Percentiles rank a stretch among this genome's conserved stretches.
Conservation (phyloP, 2,888 invertebrate species). For the Trisateles emortualis region DNA sequence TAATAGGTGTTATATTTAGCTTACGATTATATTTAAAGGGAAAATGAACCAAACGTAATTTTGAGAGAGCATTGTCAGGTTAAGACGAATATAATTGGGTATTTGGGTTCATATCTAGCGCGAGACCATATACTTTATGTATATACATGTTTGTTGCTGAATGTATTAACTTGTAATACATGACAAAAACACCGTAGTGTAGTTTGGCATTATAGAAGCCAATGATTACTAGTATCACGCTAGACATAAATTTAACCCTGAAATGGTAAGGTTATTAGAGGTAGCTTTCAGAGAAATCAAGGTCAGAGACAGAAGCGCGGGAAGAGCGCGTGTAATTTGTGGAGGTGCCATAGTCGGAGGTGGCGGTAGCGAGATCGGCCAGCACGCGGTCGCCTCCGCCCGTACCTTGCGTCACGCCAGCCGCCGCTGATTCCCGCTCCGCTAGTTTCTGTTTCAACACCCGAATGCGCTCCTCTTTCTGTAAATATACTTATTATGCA, state of each 20-base stretch:
- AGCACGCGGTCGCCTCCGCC: conserved; percentile 87
- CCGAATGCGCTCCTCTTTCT: conserved; percentile 97
- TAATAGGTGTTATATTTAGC: neutral
- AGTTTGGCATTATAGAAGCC: too few relatives aligned
- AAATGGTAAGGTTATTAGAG: conserved; percentile 77
- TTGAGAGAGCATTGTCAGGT: conserved; percentile 1
- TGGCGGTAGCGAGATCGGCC: conserved; percentile 93
- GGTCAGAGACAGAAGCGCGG: conserved; percentile 94
- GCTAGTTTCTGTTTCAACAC: conserved; percentile 92
- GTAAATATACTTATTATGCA: conserved; percentile 52
- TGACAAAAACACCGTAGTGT: too few relatives aligned
- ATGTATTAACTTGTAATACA: too few relatives aligned
- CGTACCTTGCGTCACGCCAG: conserved; percentile 91
- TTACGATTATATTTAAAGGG: neutral
- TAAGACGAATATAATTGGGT: neutral
- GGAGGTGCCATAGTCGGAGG: conserved; percentile 92
- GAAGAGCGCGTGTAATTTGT: conserved; percentile 93
- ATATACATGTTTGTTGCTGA: too few relatives aligned
- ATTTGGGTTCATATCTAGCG: neutral
- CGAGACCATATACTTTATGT: neutral
- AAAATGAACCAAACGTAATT: neutral
- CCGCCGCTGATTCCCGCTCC: conserved; percentile 91
- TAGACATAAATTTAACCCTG: conserved; percentile 4
- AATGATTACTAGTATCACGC: too few relatives aligned
- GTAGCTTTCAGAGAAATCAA: conserved; percentile 96